Base-by-base conservation (phyloP, 1,140 invertebrate genomes). In the Onthophagus taurus region DNA sequence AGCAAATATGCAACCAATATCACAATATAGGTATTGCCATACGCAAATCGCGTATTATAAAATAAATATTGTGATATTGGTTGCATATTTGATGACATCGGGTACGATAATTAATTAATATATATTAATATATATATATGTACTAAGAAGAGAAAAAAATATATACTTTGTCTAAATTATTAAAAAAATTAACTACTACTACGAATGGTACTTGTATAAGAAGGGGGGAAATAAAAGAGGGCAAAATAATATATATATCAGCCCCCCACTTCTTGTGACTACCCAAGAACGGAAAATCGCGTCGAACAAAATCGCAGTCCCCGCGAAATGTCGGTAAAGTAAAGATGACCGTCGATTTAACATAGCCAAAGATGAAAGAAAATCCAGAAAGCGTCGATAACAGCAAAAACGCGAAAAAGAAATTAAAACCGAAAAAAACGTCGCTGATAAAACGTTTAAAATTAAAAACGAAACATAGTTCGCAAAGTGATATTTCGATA, bases 361-460 rank as follows among this genome's bases (percentile, higher is more conserved):
- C n/a, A 13, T 36, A n/a, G 7, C 36, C 9, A 19, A 26, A 23
- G 30, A 36, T 23, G 24, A 36, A 34, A 35, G 5, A 33, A 11
- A 24, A 39, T 16, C 31, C n/a, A 14, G 29, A 43, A 29, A 21
- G 12, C 14, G 26, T 20, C 7, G 43, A 39, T 34, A 30, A 49
- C 24, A n/a, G 19, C 16, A 18, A 9, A 31, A 33, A 26, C 9
- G n/a, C n/a, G 23, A 31, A 18, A 39, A 31, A 43, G 23, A 21
- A 26, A 13, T 44, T 29, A 37, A 58, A 55, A 45, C 14, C 47
- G 8, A 53, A 47, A 48, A 46, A 48, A 16, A 34, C 47, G 13
- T 48, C 38, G 26, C 34, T 60, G 7, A 47, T 54, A n/a, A 52
- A 53, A 47, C 17, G 31, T 18, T 45, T 31, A 19, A 45, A 45